A percentile compares a stretch with the other conserved stretches of the same genome.
Evolutionary conservation across 2,797 vertebrate species (phyloP).

Genomic region (Steatocranus sp.): DNA sequence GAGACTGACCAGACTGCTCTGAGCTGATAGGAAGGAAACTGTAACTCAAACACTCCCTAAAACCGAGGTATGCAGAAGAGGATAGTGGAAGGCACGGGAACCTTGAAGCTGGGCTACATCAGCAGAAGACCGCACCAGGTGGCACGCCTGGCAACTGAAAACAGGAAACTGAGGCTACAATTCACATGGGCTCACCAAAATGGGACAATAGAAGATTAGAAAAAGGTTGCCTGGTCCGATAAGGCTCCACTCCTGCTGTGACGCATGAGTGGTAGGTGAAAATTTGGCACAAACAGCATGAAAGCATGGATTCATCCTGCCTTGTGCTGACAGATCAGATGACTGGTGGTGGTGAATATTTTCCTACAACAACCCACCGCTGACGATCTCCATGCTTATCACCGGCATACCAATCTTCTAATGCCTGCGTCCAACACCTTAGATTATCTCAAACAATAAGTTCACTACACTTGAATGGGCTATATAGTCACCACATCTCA

Average conservation of each 20-base stretch:
- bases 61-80: neutral
- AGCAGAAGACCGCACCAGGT: neutral
- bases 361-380: neutral
- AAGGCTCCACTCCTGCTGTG: neutral
- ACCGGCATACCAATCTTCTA: neutral
- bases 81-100: neutral
- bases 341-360: neutral
- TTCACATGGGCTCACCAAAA: neutral
- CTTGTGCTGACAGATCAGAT: neutral
- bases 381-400: neutral
- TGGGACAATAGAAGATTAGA: neutral
- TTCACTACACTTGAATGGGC: neutral
- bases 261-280: neutral
- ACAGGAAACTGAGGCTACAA: neutral
- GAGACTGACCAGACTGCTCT: slow-evolving; percentile 22
- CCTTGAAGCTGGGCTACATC: neutral
- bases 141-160: neutral
- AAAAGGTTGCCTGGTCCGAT: neutral
- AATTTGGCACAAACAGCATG: neutral
- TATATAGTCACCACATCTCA: neutral
- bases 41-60: neutral
- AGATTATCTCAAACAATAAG: neutral
- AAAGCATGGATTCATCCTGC: neutral
- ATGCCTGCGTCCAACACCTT: neutral
- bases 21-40: neutral